phyloP scores from a whole-genome alignment of 30 jellyfish, hydroid and myxozoan genomes.

The Chrysaora quinquecirrha region DNA sequence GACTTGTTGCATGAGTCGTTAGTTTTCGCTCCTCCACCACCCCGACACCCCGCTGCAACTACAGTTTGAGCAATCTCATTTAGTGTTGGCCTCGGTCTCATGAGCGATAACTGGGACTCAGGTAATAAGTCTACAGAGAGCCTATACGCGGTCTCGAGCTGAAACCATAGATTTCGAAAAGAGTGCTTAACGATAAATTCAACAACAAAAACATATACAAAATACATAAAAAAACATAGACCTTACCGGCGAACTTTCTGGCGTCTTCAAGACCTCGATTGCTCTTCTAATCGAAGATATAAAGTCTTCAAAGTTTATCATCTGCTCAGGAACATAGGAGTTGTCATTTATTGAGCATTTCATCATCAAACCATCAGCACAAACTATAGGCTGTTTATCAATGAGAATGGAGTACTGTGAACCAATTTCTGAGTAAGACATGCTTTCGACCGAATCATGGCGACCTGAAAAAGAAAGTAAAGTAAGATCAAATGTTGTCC shows the following conservation, averaged over 20 bases:
- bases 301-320: constrained; percentile 51
- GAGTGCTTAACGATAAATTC: too few species aligned
- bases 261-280: constrained; percentile 27
- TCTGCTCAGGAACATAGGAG: constrained; percentile 69
- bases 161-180: too few species aligned
- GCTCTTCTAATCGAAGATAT: constrained; percentile 34
- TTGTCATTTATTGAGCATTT: constrained; percentile 46
- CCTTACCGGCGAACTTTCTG: constrained; percentile 57
- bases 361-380: constrained; percentile 75
- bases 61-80: too few species aligned
- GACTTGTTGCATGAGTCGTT: too few species aligned
- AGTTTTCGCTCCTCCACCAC: too few species aligned
- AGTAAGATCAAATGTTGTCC: too few species aligned
- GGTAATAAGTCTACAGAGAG: too few species aligned
- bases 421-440: neutral
- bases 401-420: constrained; percentile 25
- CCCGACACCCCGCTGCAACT: too few species aligned
- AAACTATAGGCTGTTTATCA: constrained; percentile 66
- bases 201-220: too few species aligned
- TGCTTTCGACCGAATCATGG: constrained; percentile 39
- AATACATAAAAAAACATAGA: neutral
- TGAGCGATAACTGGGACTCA: too few species aligned
- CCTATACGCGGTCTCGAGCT: too few species aligned
- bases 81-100: too few species aligned
- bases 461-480: constrained; percentile 22